Percentiles rank a stretch among this genome's conserved stretches.
Evolutionary conservation across 64 coral and sea anemone species (phyloP).

Genomic region (Stylophora pistillata): DNA sequence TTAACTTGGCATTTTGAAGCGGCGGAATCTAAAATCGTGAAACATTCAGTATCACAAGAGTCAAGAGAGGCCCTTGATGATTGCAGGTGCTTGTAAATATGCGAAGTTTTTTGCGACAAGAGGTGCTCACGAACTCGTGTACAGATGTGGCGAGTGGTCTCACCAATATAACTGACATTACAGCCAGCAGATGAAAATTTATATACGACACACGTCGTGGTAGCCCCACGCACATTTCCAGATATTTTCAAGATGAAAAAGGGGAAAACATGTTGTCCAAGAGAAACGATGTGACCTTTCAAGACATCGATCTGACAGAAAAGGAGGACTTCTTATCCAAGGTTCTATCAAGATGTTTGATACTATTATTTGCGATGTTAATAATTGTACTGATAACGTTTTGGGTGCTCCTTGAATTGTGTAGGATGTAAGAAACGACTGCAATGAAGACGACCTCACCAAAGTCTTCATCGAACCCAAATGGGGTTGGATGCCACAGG

Average conservation of each 20-base stretch:
- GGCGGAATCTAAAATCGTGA: no score
- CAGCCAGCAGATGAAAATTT: no score
- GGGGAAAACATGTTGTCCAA: background rate
- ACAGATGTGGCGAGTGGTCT: no score
- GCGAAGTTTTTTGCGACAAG: no score
- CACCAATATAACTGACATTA: no score
- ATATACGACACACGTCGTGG: no score
- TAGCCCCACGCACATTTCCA: background rate
- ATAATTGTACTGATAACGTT: background rate
- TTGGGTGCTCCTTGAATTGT: background rate
- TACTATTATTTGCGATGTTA: background rate
- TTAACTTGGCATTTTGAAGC: no score
- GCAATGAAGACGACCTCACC: background rate
- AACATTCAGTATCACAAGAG: no score
- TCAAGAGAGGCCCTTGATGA: no score
- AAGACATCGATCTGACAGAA: background rate
- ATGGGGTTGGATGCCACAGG: background rate
- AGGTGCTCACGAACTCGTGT: no score
- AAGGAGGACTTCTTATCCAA: background rate
- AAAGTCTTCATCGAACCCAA: slow-evolving; percentile 36
- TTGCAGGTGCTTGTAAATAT: no score
- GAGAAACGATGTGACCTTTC: background rate
- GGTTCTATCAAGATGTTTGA: background rate
- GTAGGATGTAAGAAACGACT: background rate
- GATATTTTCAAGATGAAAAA: background rate